Conservation (phyloP, 2,888 invertebrate species). For the Phlogophora meticulosa region DNA sequence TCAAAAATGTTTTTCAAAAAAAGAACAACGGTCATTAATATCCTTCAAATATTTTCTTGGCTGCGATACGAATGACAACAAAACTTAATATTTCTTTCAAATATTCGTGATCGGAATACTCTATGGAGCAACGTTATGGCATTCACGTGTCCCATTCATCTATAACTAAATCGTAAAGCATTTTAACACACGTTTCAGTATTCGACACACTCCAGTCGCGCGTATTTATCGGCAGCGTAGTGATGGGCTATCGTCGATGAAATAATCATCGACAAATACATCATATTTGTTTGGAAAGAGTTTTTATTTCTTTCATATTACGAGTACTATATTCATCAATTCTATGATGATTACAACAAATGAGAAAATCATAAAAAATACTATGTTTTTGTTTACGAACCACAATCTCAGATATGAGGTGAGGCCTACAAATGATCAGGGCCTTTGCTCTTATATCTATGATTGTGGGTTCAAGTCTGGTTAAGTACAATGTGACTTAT, state of each 20-base stretch:
- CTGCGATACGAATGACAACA: slow-evolving; percentile 25
- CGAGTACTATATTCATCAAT: too few relatives aligned
- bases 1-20: too few relatives aligned
- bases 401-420: too few relatives aligned
- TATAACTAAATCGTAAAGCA: slow-evolving; percentile 53
- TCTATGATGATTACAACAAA: too few relatives aligned
- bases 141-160: slow-evolving; percentile 50
- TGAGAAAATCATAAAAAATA: too few relatives aligned
- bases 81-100: slow-evolving; percentile 45
- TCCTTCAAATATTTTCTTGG: slow-evolving; percentile 8
- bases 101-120: slow-evolving; percentile 43
- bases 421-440: too few relatives aligned
- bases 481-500: too few relatives aligned
- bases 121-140: slow-evolving; percentile 26
- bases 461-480: too few relatives aligned
- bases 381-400: too few relatives aligned
- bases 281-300: too few relatives aligned
- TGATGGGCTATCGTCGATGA: slow-evolving; percentile 23
- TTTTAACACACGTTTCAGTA: slow-evolving; percentile 49
- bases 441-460: too few relatives aligned
- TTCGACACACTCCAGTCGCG: slow-evolving; percentile 44
- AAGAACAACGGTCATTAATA: background rate
- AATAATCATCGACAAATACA: slow-evolving; percentile 3
- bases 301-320: too few relatives aligned
- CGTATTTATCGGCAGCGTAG: slow-evolving; percentile 28